Base-by-base conservation (phyloP, 2,113 vertebrate genomes). In the Triplophysa rosa region DNA sequence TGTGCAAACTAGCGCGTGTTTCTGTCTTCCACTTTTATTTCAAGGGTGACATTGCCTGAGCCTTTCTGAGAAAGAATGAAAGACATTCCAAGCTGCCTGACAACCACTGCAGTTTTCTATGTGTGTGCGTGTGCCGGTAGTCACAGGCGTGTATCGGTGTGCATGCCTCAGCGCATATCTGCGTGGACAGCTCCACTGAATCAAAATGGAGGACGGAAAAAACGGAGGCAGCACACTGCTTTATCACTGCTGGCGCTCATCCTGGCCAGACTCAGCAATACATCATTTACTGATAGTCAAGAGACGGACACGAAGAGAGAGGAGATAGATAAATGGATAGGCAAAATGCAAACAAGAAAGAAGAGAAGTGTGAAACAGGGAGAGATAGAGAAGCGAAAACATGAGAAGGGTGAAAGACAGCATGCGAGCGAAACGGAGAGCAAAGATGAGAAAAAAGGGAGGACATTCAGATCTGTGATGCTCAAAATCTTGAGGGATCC, bases 131-230 rank as follows among this genome's bases (percentile, higher is more conserved):
- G 62, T 52, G 81, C 62, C 47, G 67, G 78, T 74, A 63, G 76
- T 86, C 74, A 82, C 86, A 84, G 82, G 79, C 56, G 85, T 71
- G 64, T 66, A 66, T 71, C 58, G 49, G 63, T 70, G 83, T 79
- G 81, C 42, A 45, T 87, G 74, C 67, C 80, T 81, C 63, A 76
- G 86, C 79, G 82, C 63, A 40, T 62, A 75, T 66, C 72, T 83
- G 78, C 52, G 66, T 67, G 89, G 90, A 92, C 91, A 92, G 91
- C 90, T 90, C 88, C 88, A 90, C 90, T 90, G 90, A 92, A 92
- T 91, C 92, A 93, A 93, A 92, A 93, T 93, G 92, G 91, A 90
- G 90, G 91, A 90, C 87, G 81, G 89, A 88, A 88, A 87, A 87
- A 89, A 86, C 87, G 40, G 40, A 75, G 59, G 88, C 71, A 88